Evolutionary conservation across 2,113 vertebrate species (phyloP), one percentile per base, ranked within the genome.

Genomic region (Pygoscelis adeliae): DNA sequence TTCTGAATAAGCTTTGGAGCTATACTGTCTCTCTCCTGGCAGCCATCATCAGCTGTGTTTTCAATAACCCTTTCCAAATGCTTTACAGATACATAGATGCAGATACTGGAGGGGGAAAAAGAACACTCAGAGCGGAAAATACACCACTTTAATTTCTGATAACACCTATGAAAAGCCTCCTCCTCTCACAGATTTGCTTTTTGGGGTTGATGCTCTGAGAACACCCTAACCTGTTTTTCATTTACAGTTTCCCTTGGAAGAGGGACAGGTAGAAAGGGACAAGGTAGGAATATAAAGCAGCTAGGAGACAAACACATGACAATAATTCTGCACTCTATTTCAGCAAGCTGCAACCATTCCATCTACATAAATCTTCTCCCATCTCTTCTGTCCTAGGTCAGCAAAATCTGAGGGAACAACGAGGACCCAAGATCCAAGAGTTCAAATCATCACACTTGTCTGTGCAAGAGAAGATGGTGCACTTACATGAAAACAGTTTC

Each of bases 21-120:
- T 44, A 26, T 22, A 27, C 40, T 40, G 65, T 6, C 65, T 93
- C 47, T 59, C 81, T 59, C 70, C 65, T 11, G 58, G 73, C 30
- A 91, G 83, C 36, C 70, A 76, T 12, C 87, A 82, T 74, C 93
- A 96, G 91, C 82, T 91, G 71, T 22, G 77, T 63, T 92, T 92
- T 81, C 84, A 87, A 6, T 67, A 89, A 83, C 61, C 63, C 65
- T 90, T 67, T 58, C 67, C 70, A 78, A 87, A 69, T 36, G 62
- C 44, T 63, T 82, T 85, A 52, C 38, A 55, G 58, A 29, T 15
- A 58, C 50, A 77, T 0, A 34, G 59, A 74, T 50, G 44, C 59
- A 87, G 56, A 74, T 46, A 95, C 56, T 36, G 46, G 21, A 81
- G 58, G 29, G 44, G 21, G 89, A 77, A 87, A 63, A 2, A 2